A percentile compares a stretch with the other conserved stretches of the same genome.
Conservation (phyloP, 37 sponge, comb jelly and placozoan genomes). For the Haliclona indistincta region DNA sequence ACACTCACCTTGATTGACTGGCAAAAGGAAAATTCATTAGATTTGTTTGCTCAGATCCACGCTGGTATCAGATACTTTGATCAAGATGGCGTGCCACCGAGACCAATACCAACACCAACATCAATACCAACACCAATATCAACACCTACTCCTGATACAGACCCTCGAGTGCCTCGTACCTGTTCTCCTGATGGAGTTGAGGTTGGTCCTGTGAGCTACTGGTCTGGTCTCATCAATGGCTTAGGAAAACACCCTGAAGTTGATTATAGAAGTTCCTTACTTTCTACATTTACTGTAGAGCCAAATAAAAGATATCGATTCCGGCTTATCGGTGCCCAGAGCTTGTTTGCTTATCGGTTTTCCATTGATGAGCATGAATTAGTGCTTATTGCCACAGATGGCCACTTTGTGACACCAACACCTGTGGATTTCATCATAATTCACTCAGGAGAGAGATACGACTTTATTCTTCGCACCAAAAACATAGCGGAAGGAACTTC, state of each 20-base stretch:
- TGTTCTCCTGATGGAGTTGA: conserved; percentile 47
- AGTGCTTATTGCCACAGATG: conserved; percentile 70
- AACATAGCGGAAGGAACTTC: background rate
- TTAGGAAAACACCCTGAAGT: conserved; percentile 43
- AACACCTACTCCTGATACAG: too few species aligned
- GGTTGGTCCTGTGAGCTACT: conserved; percentile 60
- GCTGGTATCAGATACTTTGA: too few species aligned
- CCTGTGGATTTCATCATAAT: conserved; percentile 75
- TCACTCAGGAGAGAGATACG: conserved; percentile 84
- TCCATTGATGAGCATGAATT: conserved; percentile 67
- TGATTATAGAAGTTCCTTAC: background rate
- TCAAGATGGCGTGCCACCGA: background rate
- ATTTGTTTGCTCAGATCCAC: background rate
- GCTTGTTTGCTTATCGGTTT: conserved; percentile 63
- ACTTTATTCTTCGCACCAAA: conserved; percentile 59
- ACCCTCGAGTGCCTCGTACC: background rate
- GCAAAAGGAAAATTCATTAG: background rate
- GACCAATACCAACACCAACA: background rate
- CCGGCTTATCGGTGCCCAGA: conserved; percentile 84
- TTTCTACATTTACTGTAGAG: conserved; percentile 22
- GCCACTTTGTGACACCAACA: conserved; percentile 32
- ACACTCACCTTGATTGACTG: conserved; percentile 38
- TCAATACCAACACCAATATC: too few species aligned
- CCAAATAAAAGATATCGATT: conserved; percentile 53
- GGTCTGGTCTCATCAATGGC: conserved; percentile 83